Base-by-base conservation (phyloP, 1,140 invertebrate species). In the Zaprionus nigranus region DNA sequence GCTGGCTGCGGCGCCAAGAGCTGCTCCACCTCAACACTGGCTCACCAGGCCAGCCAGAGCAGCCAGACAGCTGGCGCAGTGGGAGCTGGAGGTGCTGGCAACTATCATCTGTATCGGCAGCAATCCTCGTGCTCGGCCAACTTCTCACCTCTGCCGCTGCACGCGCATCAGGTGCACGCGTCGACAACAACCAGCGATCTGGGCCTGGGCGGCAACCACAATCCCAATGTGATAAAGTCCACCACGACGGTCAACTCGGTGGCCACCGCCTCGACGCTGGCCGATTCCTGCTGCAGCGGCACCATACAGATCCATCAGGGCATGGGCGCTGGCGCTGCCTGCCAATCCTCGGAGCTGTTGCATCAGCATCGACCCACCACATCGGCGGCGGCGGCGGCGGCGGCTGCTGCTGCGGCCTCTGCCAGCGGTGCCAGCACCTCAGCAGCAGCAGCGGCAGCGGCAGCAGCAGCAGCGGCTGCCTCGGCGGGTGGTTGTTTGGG, bases 161-260 rank as follows among this genome's bases (percentile, higher is more conserved):
- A 91, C n/a, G 76, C 88, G 60, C 87, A 92, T 79, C 91, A 92
- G 72, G 72, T 87, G 60, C 82, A 92, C 61, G 90, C 91, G 58
- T 92, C 91, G 71, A 92, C 92, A 2, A 92, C 88, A 66, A 92
- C 92, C 57, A 78, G 82, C 70, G 91, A 92, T 53, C 65, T 92
- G 74, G 77, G 77, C 60, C 75, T 92, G 68, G 88, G 82, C 66
- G 75, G 78, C 59, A 79, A 65, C 64, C 75, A 75, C 46, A 92
- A 92, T 84, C 75, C 91, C 67, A 92, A 92, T 92, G 91, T 92
- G 90, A 92, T 92, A 91, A 92, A 91, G 68, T 92, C 90, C 30
- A 92, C 92, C 61, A 92, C 92, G 57, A 92, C 92, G 51, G 91
- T 92, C 34, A 91, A 92, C 60, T 92, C 91, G 75, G 83, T 85